phyloP scores from a whole-genome alignment of 2,888 invertebrate genomes.

The Trissolcus japonicus region DNA sequence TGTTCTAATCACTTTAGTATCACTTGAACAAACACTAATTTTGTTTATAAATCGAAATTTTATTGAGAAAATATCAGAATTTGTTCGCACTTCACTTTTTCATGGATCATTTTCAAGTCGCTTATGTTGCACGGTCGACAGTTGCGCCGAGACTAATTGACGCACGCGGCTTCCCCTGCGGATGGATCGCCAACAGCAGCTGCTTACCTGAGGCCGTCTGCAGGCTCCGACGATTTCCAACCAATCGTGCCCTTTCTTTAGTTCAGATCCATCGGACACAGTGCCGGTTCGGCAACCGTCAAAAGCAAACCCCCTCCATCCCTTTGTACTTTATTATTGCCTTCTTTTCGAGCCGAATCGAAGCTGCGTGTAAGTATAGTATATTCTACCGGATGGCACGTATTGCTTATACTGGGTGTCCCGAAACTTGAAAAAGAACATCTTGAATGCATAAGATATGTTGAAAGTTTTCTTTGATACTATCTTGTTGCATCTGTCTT shows the following conservation, averaged over 20 bases:
- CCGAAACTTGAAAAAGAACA: not conserved
- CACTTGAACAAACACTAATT: not conserved
- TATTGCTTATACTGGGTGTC: slow-evolving; percentile 39
- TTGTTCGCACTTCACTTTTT: slow-evolving; percentile 33
- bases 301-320: slow-evolving; percentile 52
- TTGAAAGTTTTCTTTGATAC: no score
- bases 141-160: slow-evolving; percentile 75
- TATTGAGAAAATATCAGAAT: not conserved
- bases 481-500: no score
- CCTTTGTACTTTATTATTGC: slow-evolving; percentile 57
- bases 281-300: slow-evolving; percentile 58
- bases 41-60: no score
- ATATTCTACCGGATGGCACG: slow-evolving; percentile 47
- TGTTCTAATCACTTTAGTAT: not conserved
- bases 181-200: slow-evolving; percentile 64
- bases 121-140: slow-evolving; percentile 72
- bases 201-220: slow-evolving; percentile 68
- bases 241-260: slow-evolving; percentile 49
- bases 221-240: slow-evolving; percentile 41
- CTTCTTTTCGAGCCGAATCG: slow-evolving; percentile 49
- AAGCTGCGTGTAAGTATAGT: slow-evolving; percentile 45
- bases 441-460: no score
- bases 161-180: slow-evolving; percentile 59
- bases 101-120: slow-evolving; percentile 54
- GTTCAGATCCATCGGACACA: slow-evolving; percentile 51